Evolutionary conservation across 2,888 invertebrate genomes (phyloP).

Genomic region (Tinea semifulvella): DNA sequence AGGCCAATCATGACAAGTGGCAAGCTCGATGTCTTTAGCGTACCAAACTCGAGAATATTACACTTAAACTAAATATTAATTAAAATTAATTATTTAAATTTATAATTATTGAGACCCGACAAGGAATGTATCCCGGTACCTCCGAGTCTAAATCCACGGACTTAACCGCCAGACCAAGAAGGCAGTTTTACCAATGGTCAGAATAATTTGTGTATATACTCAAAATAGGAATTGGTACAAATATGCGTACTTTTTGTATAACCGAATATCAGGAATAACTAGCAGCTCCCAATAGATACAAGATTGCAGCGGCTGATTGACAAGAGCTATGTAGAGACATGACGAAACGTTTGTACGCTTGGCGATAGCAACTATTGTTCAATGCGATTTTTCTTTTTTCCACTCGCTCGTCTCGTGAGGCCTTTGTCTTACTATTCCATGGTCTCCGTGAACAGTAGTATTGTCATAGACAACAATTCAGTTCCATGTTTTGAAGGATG

Average conservation of each 20-base stretch:
- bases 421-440: constrained; percentile 12
- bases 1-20: too few species aligned
- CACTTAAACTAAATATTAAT: too few species aligned
- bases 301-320: constrained; percentile 14
- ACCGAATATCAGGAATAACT: neutral
- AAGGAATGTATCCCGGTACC: too few species aligned
- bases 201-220: too few species aligned
- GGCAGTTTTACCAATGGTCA: too few species aligned
- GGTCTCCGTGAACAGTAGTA: constrained; percentile 12
- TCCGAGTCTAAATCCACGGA: too few species aligned
- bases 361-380: constrained; percentile 13
- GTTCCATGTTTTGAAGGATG: neutral
- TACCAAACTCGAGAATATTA: too few species aligned
- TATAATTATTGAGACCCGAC: too few species aligned
- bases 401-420: constrained; percentile 11
- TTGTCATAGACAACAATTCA: constrained; percentile 10
- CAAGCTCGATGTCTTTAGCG: too few species aligned
- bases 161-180: too few species aligned
- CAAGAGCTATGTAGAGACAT: constrained; percentile 15
- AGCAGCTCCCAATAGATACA: constrained; percentile 11
- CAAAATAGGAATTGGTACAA: too few species aligned
- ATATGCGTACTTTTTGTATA: neutral
- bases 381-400: constrained; percentile 13
- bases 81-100: too few species aligned
- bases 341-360: constrained; percentile 14